A percentile compares a stretch with the other conserved stretches of the same genome.
These are phyloP conservation scores for Sebastes itinus DNA, from an alignment of 2,797 vertebrate genomes.

Conservation along the genomic window DNA sequence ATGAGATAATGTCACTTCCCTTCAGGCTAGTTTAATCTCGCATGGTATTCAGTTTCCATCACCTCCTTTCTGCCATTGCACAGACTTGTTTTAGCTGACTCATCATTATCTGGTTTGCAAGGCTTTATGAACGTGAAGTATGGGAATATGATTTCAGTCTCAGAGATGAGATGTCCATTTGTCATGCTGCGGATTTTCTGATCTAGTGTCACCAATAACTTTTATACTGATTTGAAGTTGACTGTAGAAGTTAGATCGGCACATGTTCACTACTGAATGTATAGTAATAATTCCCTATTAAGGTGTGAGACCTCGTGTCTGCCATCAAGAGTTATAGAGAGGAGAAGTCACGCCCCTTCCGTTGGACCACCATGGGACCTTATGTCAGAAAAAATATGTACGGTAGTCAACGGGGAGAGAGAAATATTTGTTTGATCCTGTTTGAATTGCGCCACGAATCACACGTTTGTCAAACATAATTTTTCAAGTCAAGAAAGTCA, in stretches of 20 bases:
- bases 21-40: background rate
- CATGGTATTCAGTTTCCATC: background rate
- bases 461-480: no score
- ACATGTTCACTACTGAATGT: conserved; percentile 60
- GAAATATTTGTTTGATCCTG: no score
- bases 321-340: background rate
- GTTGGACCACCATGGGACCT: no score
- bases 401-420: no score
- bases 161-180: background rate
- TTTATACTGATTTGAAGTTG: background rate
- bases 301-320: conserved; percentile 4
- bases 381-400: no score
- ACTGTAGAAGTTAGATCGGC: conserved; percentile 4
- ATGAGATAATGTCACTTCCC: background rate
- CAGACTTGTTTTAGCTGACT: background rate
- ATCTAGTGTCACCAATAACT: background rate
- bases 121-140: conserved; percentile 8
- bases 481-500: no score
- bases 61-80: background rate
- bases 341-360: no score
- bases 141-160: conserved; percentile 11
- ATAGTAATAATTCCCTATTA: conserved; percentile 19
- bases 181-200: background rate
- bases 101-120: background rate
- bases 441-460: accelerated